Base-by-base conservation (phyloP, 2,888 invertebrate genomes). In the Mylabris sibirica region DNA sequence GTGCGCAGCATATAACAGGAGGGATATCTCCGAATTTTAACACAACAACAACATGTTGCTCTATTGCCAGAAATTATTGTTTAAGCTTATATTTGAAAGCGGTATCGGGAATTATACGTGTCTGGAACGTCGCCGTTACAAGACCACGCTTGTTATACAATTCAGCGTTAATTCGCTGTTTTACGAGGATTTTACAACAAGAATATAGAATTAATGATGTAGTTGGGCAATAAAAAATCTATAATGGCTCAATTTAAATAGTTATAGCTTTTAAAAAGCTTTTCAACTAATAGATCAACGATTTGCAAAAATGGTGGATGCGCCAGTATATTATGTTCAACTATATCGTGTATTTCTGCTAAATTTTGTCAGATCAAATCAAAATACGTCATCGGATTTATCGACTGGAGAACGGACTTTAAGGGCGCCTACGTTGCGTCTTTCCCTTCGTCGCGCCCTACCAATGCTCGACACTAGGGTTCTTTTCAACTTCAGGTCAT, bases 31-130 rank as follows among this genome's bases (percentile, higher is more conserved):
- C 53, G 61, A 73, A 75, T 72, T 72, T 70, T 67, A 60, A 60
- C 67, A 65, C 71, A 38, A 67, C 74, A 67, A 75, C 78, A 75
- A 79, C 79, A 75, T 77, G 79, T 79, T 79, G 79, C 78, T 77
- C 63, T 67, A 53, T 53, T 24, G 53, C 24, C 24, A 12, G 12
- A 14, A 53, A 53, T 53, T 72, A 74, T 70, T 74, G 70, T 73
- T 30, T 22, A 20, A 53, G 53, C 22, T 53, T 24, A 53, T 8
- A 53, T 53, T 53, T 53, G 53, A 3, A 8, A 24, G 53, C 49
- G 20, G 20, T 22, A 53, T 20, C 11, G 20, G 22, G 53, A 9
- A 53, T 53, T 24, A 53, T 53, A 22, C 53, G 53, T 11, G 22
- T 4, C 12, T 4, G 53, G 11, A 17, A 49, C 49, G 20, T 8